Base-by-base conservation (phyloP, 2,888 invertebrate species). In the Galerucella calmariensis region DNA sequence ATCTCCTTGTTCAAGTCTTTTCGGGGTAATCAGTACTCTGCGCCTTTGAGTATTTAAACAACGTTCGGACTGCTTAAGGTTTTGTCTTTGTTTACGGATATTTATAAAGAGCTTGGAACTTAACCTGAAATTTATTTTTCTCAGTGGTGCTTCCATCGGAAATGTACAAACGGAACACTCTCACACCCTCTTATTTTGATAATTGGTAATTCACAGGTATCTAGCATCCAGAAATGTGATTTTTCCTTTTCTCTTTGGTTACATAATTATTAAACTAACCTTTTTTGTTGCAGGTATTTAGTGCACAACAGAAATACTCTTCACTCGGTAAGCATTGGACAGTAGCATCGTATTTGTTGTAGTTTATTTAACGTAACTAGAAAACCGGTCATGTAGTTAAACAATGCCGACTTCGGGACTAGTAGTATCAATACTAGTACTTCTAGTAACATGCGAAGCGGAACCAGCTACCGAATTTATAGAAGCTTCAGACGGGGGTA, bases 401-500 rank as follows among this genome's bases (percentile, higher is more conserved):
- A 69, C 20, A 59, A 75, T 75, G 75, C 63, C 68, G 20, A 69
- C 72, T 20, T 73, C 73, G 51, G 73, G 82, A 68, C 83, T 82
- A 74, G 75, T 84, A 79, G 83, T 84, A 76, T 76, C 84, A 72
- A 81, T 84, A 56, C 77, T 85, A 72, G 83, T 84, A 77, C 81
- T 84, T 16, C 77, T 84, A 62, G 84, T 84, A 76, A 83, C 83
- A 24, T 84, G 84, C 78, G 83, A 82, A 68, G 84, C 85, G 58
- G 86, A 84, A 78, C 83, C 89, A 14, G 87, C 88, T 59, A 89
- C 90, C 78, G 91, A 90, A 82, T 90, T 92, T 70, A 88, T 92
- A 4, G 92, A 92, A 85, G 92, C 94, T 61, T 93, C 94, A 59
- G 93, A 93, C 70, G 94, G 94, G 12, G 92, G 94, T 67, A 91